Base-by-base conservation (phyloP, 2,113 vertebrate species). In the Candoia aspera region DNA sequence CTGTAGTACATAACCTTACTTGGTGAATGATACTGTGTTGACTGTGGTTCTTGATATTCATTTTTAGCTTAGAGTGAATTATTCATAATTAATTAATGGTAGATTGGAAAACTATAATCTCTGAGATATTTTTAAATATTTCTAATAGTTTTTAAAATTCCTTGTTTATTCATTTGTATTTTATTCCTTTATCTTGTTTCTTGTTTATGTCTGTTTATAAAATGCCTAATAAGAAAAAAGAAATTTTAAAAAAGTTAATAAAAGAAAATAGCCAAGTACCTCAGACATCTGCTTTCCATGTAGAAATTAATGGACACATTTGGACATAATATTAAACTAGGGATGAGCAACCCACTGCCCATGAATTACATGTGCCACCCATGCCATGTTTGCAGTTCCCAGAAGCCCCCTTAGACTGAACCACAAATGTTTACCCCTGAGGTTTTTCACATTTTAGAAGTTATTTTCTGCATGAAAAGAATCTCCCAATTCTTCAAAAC, bases 251-350 rank as follows among this genome's bases (percentile, higher is more conserved):
- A 73, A 33, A 2, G 1, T 33, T 59, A 13, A 11, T 19, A 93
- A 88, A 96, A 73, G 94, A 8, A 92, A 94, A 62, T 60, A 93
- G 49, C 58, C 73, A 79, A 92, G 5, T 0, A 0, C n/a, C 86
- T 92, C 83, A 53, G 64, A 33, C 8, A 68, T 62, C 91, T 86
- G 42, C 53, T 94, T 90, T 88, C 64, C 46, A 59, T 53, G n/a
- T 8, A 24, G 21, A 86, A 23, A 2, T 85, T 46, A 49, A 90
- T 60, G 21, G 21, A 37, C 33, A 42, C 57, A 13, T 88, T 88
- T 12, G 24, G 21, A 17, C 8, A 37, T 87, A 87, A 59, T 37
- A 42, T 37, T 58, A 42, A 79, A 42, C 73, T 42, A 79, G 73
- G 73, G 29, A 29, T 29, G 62, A 26, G 26, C 10, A 64, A 64